These are phyloP conservation scores for Chironomus striatipennis DNA, from an alignment of 1,140 invertebrate species.

Conservation along the genomic window DNA sequence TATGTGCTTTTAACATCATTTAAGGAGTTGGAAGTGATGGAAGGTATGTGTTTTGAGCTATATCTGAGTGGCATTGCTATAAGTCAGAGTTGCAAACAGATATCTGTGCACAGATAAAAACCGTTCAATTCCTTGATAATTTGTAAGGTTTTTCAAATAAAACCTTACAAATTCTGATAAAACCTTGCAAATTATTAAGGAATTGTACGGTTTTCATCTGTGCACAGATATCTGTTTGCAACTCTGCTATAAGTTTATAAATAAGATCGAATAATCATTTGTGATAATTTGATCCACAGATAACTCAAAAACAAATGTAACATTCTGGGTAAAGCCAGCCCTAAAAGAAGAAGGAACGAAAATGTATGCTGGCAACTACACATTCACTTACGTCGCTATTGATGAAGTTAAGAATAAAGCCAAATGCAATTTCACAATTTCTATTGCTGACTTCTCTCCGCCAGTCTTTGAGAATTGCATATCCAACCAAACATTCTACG, in stretches of 20 bases:
- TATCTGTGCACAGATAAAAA: too few relatives aligned
- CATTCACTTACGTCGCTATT: constrained; percentile 45
- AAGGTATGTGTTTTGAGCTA: constrained; percentile 33
- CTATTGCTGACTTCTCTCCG: constrained; percentile 48
- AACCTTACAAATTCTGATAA: too few relatives aligned
- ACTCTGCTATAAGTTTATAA: too few relatives aligned
- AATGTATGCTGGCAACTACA: constrained; percentile 42
- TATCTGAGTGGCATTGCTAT: background rate
- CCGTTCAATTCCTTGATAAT: too few relatives aligned
- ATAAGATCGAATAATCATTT: too few relatives aligned
- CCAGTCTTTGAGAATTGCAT: constrained; percentile 55
- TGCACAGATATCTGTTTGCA: too few relatives aligned
- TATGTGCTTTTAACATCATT: background rate
- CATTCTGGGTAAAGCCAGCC: constrained; percentile 44
- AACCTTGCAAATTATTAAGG: too few relatives aligned
- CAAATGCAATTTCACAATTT: constrained; percentile 46
- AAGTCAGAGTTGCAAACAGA: too few relatives aligned
- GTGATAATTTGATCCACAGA: constrained; percentile 36
- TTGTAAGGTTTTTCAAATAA: too few relatives aligned
- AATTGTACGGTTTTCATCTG: too few relatives aligned
- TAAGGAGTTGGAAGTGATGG: constrained; percentile 34
- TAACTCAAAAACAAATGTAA: constrained; percentile 42
- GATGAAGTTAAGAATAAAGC: constrained; percentile 47
- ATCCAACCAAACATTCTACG: constrained; percentile 47
- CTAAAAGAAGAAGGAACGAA: constrained; percentile 34